phyloP scores from a whole-genome alignment of 2,113 vertebrate species.

The Nycticebus coucang region DNA sequence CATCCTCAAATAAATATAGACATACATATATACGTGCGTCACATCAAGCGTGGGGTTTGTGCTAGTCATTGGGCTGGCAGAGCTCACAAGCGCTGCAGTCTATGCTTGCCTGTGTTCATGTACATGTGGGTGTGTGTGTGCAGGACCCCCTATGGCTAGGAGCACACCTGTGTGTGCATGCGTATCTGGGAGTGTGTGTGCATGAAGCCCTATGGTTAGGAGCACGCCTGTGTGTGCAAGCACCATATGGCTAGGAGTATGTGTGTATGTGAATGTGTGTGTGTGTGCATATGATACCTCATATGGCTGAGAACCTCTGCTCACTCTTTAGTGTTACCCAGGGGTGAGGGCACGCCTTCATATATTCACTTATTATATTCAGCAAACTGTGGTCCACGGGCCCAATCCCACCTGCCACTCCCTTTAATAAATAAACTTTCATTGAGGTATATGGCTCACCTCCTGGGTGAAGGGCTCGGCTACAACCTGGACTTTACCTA shows the following conservation, averaged over 20 bases:
- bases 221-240: no score
- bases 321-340: not conserved
- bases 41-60: conserved; percentile 7
- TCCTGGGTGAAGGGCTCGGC: no score
- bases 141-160: not conserved
- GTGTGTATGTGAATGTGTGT: no score
- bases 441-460: not conserved
- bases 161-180: not conserved
- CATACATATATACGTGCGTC: not conserved
- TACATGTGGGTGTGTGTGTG: not conserved
- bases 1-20: conserved; percentile 20
- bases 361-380: not conserved
- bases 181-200: no score
- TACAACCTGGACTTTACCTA: no score
- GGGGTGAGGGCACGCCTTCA: not conserved
- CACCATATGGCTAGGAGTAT: no score
- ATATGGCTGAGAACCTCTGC: not conserved
- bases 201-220: no score
- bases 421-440: not conserved
- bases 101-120: not conserved
- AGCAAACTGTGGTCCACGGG: not conserved
- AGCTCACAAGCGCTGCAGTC: not conserved
- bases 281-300: no score
- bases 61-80: not conserved
- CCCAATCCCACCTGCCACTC: not conserved